phyloP scores from a whole-genome alignment of 2,797 vertebrate genomes.

The Malurus leucopterus region DNA sequence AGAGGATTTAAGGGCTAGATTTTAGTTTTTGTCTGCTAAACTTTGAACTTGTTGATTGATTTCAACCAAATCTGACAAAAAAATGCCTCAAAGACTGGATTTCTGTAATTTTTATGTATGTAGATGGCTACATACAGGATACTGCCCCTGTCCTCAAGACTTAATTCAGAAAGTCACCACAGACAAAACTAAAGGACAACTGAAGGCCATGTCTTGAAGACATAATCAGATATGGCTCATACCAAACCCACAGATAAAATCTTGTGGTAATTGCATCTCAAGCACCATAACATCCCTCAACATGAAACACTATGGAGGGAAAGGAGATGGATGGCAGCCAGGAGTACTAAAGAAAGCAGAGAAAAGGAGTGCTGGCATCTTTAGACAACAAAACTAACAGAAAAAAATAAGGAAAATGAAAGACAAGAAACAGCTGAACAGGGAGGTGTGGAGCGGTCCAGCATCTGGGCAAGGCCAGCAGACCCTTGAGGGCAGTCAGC shows the following conservation, averaged over 20 bases:
- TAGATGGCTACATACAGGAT: neutral
- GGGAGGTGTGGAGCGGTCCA: neutral
- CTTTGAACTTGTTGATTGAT: neutral
- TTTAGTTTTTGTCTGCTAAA: neutral
- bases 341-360: neutral
- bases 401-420: neutral
- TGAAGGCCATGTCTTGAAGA: neutral
- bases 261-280: neutral
- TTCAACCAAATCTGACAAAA: neutral
- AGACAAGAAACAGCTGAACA: neutral
- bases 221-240: neutral
- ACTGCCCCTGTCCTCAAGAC: neutral
- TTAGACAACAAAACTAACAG: neutral
- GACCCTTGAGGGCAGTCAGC: neutral
- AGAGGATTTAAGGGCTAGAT: neutral
- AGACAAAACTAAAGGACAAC: neutral
- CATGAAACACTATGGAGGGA: neutral
- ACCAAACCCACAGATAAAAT: neutral
- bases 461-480: neutral
- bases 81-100: neutral
- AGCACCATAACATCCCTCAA: neutral
- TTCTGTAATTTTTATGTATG: neutral
- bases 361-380: neutral
- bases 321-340: neutral
- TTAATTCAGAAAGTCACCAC: neutral